phyloP scores from a whole-genome alignment of 2,797 vertebrate species.

The Phrynocephalus forsythii region DNA sequence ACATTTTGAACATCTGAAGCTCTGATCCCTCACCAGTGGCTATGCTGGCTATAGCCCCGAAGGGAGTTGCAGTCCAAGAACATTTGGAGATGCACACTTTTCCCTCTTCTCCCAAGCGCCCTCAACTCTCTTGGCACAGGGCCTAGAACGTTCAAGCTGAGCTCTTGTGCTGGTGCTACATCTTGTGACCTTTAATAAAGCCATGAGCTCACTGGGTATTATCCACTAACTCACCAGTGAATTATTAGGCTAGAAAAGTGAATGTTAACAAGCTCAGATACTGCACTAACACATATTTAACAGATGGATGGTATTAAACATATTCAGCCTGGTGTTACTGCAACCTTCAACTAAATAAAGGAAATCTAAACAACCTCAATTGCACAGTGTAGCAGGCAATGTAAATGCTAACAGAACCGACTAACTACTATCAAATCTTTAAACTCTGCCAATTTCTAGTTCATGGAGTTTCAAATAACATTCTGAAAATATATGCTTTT shows the following conservation, averaged over 20 bases:
- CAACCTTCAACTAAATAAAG: neutral
- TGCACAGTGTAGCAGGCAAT: neutral
- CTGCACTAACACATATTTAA: constrained; percentile 4
- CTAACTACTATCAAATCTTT: neutral
- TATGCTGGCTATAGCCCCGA: neutral
- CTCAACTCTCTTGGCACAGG: no score
- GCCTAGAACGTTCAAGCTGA: neutral
- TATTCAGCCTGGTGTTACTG: neutral
- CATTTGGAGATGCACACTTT: neutral
- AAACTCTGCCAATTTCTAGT: neutral
- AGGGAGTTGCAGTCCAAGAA: neutral
- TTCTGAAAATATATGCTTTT: neutral
- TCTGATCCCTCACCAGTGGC: neutral
- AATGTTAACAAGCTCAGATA: constrained; percentile 21
- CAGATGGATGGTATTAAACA: neutral
- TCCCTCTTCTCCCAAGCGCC: neutral
- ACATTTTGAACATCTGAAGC: no score
- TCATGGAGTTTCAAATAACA: neutral
- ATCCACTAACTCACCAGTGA: neutral
- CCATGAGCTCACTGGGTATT: neutral
- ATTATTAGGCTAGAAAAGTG: constrained; percentile 10
- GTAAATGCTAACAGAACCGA: neutral
- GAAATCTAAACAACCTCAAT: neutral
- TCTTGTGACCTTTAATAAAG: neutral
- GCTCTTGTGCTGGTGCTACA: neutral